Base-by-base conservation (phyloP, 2,113 vertebrate genomes). In the Sapayoa aenigma region DNA sequence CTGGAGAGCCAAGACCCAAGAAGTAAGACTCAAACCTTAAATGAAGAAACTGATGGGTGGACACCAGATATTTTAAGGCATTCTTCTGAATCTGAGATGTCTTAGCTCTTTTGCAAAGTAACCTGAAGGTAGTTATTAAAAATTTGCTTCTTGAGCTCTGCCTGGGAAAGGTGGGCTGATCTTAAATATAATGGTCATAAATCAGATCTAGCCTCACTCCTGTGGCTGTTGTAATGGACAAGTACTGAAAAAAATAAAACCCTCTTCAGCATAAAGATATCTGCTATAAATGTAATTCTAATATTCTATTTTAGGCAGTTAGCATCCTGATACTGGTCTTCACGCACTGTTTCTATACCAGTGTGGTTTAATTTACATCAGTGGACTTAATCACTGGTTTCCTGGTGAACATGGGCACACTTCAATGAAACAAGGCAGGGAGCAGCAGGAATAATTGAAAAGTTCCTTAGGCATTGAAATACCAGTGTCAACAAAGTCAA, bases 1-100 rank as follows among this genome's bases (percentile, higher is more conserved):
- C 59, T 66, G 31, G 19, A 66, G 15, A 13, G 13, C 10, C 3
- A 2, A 22, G 19, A 52, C 8, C 0, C 1, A 55, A 63, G 23
- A 6, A 78, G 9, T 20, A 33, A 42, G 73, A 39, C 5, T 82
- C 17, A 28, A 44, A 7, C 2, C 25, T 87, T 24, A 66, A 66
- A 69, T 25, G 10, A 62, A 90, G n/a, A 62, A 0, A 37, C 16
- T 74, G 39, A 55, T 69, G 12, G 4, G 15, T 37, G 9, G 12
- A 23, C n/a, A 77, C 14, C 73, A 62, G 22, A 17, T 2, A 46
- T 65, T 87, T 87, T 63, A 72, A 55, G 21, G 9, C 16, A 59
- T 1, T 8, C 4, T 47, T 65, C 59, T 71, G 60, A 71, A 69
- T 37, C 23, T 63, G 55, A 94, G 10, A 6, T 81, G 8, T 63